A percentile compares a stretch with the other conserved stretches of the same genome.
phyloP scores from a whole-genome alignment of 2,797 vertebrate genomes.

The Parambassis ranga region DNA sequence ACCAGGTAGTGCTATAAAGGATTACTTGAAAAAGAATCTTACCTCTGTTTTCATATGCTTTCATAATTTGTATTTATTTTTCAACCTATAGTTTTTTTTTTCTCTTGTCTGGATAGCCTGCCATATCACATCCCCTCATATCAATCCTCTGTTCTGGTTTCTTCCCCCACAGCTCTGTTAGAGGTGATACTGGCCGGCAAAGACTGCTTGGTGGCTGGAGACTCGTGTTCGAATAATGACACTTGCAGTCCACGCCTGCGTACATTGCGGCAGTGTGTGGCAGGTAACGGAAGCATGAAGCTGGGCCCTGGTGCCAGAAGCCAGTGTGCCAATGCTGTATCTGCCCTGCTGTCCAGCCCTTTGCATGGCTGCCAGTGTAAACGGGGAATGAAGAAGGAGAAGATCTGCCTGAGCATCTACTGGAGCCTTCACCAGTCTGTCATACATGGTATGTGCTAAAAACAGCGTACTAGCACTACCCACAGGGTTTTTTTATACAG shows the following conservation, averaged over 20 bases:
- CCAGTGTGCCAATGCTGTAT: constrained; percentile 90
- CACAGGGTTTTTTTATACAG: no score
- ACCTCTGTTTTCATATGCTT: neutral
- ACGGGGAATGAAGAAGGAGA: constrained; percentile 93
- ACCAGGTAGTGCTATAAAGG: neutral
- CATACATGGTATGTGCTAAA: constrained; percentile 85
- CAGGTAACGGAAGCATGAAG: constrained; percentile 89
- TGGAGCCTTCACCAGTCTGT: constrained; percentile 94
- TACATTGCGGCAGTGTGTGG: constrained; percentile 91
- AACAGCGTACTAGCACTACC: no score
- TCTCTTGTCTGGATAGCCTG: no score
- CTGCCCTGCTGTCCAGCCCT: constrained; percentile 88
- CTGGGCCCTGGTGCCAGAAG: constrained; percentile 88
- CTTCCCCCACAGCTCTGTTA: constrained; percentile 71
- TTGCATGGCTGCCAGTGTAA: constrained; percentile 91
- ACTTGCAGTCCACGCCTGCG: constrained; percentile 89
- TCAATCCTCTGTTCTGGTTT: constrained; percentile 13
- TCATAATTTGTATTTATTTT: neutral
- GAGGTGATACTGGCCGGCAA: constrained; percentile 76
- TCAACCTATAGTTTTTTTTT: neutral
- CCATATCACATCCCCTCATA: neutral
- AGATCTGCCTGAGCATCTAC: constrained; percentile 93
- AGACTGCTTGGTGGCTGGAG: constrained; percentile 90
- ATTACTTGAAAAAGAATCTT: neutral
- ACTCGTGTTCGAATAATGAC: constrained; percentile 88